Percentiles rank a stretch among this genome's conserved stretches.
Evolutionary conservation across 2,888 invertebrate species (phyloP).

Genomic region (Pegoplata infirma): DNA sequence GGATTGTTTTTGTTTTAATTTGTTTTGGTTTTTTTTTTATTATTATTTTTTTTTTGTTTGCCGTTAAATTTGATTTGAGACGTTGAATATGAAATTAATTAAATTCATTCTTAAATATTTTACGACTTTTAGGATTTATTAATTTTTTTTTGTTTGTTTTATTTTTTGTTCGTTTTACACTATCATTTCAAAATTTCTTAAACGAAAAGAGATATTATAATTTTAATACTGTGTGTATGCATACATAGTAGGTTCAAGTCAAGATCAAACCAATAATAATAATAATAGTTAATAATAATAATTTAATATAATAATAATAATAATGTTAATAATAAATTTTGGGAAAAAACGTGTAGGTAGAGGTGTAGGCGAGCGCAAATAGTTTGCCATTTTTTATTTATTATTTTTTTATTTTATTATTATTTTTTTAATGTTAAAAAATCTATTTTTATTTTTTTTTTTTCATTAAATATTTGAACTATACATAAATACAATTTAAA

Average conservation of each 20-base stretch:
- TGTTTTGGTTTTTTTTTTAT: conserved; percentile 3
- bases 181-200: conserved; percentile 44
- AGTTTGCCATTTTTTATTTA: conserved; percentile 11
- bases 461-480: conserved; percentile 43
- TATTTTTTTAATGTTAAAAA: no score
- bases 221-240: conserved; percentile 57
- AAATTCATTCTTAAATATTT: conserved; percentile 54
- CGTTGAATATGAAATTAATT: conserved; percentile 55
- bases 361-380: conserved; percentile 40
- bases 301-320: background rate
- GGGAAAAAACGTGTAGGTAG: conserved; percentile 27
- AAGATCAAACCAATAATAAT: conserved; percentile 18
- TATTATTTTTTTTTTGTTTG: conserved; percentile 18
- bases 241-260: conserved; percentile 16
- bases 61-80: conserved; percentile 38
- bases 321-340: conserved; percentile 3
- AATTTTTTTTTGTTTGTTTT: conserved; percentile 20
- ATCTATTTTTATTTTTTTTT: conserved; percentile 6
- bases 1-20: conserved; percentile 30
- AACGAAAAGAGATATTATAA: conserved; percentile 28
- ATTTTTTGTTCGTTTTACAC: conserved; percentile 37
- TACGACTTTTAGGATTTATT: conserved; percentile 46
- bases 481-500: conserved; percentile 50
- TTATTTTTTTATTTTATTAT: background rate
- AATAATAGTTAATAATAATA: conserved; percentile 12